Percentiles rank a stretch among this genome's conserved stretches.
Evolutionary conservation across 2,113 vertebrate species (phyloP).

Genomic region (Aphyosemion australe): DNA sequence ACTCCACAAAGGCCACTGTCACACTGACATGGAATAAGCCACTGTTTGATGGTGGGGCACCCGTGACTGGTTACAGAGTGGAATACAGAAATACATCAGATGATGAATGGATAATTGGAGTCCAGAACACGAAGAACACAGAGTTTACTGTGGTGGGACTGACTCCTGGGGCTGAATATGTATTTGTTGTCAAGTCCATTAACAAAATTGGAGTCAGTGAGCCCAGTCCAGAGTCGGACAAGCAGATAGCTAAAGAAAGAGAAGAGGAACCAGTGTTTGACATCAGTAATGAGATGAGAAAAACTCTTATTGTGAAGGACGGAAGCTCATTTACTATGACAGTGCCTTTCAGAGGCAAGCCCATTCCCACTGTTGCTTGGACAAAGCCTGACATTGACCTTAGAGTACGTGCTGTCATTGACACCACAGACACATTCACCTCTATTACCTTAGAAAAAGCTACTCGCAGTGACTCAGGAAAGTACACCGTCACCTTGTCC

Average conservation of each 20-base stretch:
- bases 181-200: constrained; percentile 92
- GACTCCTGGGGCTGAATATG: constrained; percentile 87
- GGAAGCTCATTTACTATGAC: constrained; percentile 94
- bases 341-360: constrained; percentile 94
- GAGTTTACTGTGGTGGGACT: constrained; percentile 91
- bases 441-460: constrained; percentile 95
- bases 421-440: constrained; percentile 89
- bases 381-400: constrained; percentile 93
- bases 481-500: constrained; percentile 92
- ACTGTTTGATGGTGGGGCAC: constrained; percentile 94
- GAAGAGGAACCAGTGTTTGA: constrained; percentile 96
- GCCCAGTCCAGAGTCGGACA: constrained; percentile 88
- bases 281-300: constrained; percentile 95
- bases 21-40: constrained; percentile 93
- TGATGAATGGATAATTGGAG: constrained; percentile 90
- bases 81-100: constrained; percentile 91
- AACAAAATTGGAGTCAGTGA: constrained; percentile 95
- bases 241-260: constrained; percentile 91
- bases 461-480: constrained; percentile 93
- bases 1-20: constrained; percentile 87
- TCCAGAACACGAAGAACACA: constrained; percentile 90
- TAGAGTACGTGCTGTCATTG: constrained; percentile 88
- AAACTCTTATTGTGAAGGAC: constrained; percentile 94
- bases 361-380: constrained; percentile 90
- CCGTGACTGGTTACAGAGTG: constrained; percentile 91